Conservation (phyloP, 2,888 invertebrate species). For the Drosophila helvetica region DNA sequence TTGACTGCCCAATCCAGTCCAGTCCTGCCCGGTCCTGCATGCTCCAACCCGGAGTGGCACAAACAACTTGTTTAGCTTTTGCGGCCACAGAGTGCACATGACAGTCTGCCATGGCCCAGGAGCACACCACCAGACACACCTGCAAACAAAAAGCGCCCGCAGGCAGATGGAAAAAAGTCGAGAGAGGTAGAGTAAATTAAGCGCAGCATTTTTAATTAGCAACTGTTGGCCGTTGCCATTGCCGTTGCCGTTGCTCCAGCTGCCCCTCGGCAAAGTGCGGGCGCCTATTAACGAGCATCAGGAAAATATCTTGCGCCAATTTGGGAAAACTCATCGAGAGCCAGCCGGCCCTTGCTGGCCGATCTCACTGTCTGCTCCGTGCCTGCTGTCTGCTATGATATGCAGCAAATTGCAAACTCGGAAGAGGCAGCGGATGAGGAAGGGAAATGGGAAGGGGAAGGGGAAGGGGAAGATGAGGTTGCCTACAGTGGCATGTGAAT, state of each 20-base stretch:
- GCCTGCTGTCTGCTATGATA: conserved; percentile 55
- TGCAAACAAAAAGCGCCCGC: conserved; percentile 12
- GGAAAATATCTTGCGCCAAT: conserved; percentile 48
- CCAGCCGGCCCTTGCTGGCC: conserved; percentile 13
- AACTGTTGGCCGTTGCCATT: conserved; percentile 6
- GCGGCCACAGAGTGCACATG: conserved; percentile 49
- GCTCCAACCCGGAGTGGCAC: conserved; percentile 7
- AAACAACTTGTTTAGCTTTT: conserved; percentile 66
- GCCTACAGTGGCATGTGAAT: conserved; percentile 65
- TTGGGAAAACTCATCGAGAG: conserved; percentile 36
- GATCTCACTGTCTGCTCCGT: not conserved
- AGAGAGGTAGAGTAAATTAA: conserved; percentile 41
- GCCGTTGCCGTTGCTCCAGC: conserved; percentile 2
- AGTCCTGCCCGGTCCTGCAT: too few relatives aligned
- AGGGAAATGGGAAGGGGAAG: not conserved
- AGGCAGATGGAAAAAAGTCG: not conserved
- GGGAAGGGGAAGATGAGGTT: conserved; percentile 13
- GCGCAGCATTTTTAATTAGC: conserved; percentile 64
- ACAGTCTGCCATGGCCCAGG: conserved; percentile 42
- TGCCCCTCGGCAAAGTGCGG: conserved; percentile 12
- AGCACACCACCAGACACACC: conserved; percentile 14
- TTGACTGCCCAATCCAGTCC: not conserved
- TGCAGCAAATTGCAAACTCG: conserved; percentile 66
- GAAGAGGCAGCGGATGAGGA: not conserved
- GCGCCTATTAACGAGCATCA: conserved; percentile 47